phyloP scores from a whole-genome alignment of 2,888 invertebrate genomes.

The Tridacna crocea region DNA sequence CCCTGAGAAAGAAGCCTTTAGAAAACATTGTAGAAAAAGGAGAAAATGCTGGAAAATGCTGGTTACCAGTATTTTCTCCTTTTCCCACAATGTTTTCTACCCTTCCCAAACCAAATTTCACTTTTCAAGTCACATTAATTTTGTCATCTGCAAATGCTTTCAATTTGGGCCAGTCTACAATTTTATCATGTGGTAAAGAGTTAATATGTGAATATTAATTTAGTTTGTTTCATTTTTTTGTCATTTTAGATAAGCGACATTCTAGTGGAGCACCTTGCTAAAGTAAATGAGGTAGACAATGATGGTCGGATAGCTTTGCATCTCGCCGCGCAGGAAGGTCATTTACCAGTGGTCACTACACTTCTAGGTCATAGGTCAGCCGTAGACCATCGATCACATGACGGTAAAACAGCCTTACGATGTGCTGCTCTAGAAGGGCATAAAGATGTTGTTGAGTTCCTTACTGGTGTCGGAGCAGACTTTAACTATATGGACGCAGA shows the following conservation, averaged over 20 bases:
- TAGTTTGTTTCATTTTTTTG: no score
- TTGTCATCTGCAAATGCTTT: neutral
- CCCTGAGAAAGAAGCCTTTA: no score
- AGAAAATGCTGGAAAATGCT: no score
- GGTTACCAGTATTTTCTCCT: no score
- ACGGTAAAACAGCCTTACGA: slow-evolving; percentile 86
- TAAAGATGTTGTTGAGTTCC: slow-evolving; percentile 86
- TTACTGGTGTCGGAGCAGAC: slow-evolving; percentile 87
- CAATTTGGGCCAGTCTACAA: neutral
- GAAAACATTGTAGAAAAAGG: no score
- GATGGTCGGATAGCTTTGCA: slow-evolving; percentile 85
- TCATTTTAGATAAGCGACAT: slow-evolving; percentile 86
- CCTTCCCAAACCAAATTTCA: no score
- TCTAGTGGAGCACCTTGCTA: slow-evolving; percentile 84
- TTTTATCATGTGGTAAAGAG: neutral
- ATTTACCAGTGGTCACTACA: slow-evolving; percentile 73
- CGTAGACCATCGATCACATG: slow-evolving; percentile 89
- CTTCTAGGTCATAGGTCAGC: slow-evolving; percentile 77
- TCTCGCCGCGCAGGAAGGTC: slow-evolving; percentile 90
- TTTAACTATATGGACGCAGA: slow-evolving; percentile 96
- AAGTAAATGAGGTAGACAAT: slow-evolving; percentile 84
- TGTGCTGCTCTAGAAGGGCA: slow-evolving; percentile 94
- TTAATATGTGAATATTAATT: no score
- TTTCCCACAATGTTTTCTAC: no score
- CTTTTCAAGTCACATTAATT: no score